Evolutionary conservation across 2,113 vertebrate genomes (phyloP), one percentile per base, ranked within the genome.

Genomic region (Paraplagusia blochii): DNA sequence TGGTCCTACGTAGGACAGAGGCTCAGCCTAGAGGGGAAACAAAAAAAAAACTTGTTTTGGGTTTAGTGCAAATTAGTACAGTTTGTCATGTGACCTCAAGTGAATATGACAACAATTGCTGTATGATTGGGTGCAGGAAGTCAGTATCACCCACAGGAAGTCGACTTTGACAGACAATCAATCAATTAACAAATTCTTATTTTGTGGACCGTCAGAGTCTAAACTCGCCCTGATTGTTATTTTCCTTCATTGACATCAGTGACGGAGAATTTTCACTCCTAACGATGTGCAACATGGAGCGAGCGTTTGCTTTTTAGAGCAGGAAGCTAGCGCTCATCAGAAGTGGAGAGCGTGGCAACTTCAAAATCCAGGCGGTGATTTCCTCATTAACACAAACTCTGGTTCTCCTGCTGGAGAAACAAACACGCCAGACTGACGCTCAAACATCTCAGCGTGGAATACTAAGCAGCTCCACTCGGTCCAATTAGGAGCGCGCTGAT

Each of bases 1-100:
- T 13, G 94, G 95, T 44, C 97, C 97, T 0, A 99, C 85, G 0
- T 97, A 98, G 0, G 96, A 90, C 54, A 90, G 82, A 69, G 92
- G 48, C 92, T 90, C 94, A 0, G 93, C 94, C 86, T 95, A 90
- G 62, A 55, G 6, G 6, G 22, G 22, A 29, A 6, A 6, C 3
- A 29, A 29, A 29, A 29, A 6, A 6, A n/a, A n/a, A n/a, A n/a
- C n/a, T n/a, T n/a, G 22, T 29, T 29, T 2, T 29, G 22, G 3
- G 6, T 29, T 29, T 4, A 29, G 22, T 29, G 22, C 22, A 29
- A 29, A 29, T 29, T 29, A 29, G 22, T 29, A 29, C 22, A 4
- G 22, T 29, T 29, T 29, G 22, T 29, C 22, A 29, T 29, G 22
- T 29, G 22, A 29, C 22, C 22, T 29, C 22, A 29, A 29, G 22